Conservation (phyloP, 2,888 invertebrate genomes). For the Eupithecia subumbrata region DNA sequence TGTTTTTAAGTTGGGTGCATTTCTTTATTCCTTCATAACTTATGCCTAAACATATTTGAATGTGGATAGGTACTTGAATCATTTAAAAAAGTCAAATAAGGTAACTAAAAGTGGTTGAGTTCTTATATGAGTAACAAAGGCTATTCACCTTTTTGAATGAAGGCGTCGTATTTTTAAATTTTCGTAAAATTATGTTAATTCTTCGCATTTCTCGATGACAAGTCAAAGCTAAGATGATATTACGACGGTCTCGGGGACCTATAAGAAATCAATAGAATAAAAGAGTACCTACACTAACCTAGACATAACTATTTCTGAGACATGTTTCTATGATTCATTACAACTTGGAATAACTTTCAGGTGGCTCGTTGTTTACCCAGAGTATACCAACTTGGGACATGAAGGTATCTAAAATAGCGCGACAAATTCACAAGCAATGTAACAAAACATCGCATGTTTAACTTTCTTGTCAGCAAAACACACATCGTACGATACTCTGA, state of each 20-base stretch:
- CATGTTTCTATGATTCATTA: not conserved
- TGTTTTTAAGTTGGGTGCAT: no score
- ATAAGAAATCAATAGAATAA: no score
- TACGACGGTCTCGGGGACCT: no score
- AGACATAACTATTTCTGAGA: not conserved
- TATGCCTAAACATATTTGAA: not conserved
- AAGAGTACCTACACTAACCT: not conserved
- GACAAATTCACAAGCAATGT: constrained; percentile 26
- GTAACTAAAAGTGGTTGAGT: no score
- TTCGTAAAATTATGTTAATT: no score
- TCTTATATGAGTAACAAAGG: no score
- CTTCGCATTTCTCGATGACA: no score
- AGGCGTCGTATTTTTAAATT: no score
- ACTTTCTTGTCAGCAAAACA: constrained; percentile 36
- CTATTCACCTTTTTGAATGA: no score
- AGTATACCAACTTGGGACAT: not conserved
- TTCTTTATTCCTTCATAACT: not conserved
- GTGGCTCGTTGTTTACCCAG: constrained; percentile 2
- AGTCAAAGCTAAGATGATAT: no score
- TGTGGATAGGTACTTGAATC: no score
- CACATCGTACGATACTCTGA: constrained; percentile 36
- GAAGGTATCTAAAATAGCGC: constrained; percentile 24
- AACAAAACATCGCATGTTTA: constrained; percentile 37
- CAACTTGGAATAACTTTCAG: not conserved
- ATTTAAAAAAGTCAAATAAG: no score